phyloP scores from a whole-genome alignment of 2,888 invertebrate genomes.

The Brachylomia viminalis region DNA sequence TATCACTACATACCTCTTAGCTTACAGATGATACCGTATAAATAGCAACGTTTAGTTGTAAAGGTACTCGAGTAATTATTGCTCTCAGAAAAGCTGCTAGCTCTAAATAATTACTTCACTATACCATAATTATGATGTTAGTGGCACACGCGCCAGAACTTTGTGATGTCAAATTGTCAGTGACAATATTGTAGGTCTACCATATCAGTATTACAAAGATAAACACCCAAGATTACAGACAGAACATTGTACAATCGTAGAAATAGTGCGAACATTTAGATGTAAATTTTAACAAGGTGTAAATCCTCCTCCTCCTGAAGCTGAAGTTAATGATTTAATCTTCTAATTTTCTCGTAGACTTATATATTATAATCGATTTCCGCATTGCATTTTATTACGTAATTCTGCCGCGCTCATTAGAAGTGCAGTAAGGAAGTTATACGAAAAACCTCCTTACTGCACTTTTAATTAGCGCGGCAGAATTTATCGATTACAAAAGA shows the following conservation, averaged over 20 bases:
- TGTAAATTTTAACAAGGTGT: conserved; percentile 48
- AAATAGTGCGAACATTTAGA: conserved; percentile 43
- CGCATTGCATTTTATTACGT: conserved; percentile 11
- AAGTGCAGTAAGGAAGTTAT: too few species aligned
- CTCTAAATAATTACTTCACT: conserved; percentile 51
- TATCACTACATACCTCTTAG: conserved; percentile 27
- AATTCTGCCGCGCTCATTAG: too few species aligned
- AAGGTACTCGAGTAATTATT: conserved; percentile 54
- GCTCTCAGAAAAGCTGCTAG: conserved; percentile 41
- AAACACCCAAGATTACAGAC: conserved; percentile 54
- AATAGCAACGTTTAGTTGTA: conserved; percentile 45
- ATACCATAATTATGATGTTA: conserved; percentile 46
- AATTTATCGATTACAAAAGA: conserved; percentile 7
- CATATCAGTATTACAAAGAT: conserved; percentile 46
- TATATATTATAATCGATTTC: conserved; percentile 12
- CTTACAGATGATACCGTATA: conserved; percentile 42
- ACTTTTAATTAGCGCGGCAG: too few species aligned
- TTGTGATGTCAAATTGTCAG: conserved; percentile 65
- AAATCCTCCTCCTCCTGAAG: conserved; percentile 18
- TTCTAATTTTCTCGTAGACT: conserved; percentile 44
- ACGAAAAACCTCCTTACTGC: too few species aligned
- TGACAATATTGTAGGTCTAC: conserved; percentile 47
- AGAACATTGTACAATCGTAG: conserved; percentile 46
- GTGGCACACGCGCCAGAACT: conserved; percentile 28
- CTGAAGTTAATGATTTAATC: conserved; percentile 8